These are phyloP conservation scores for Myathropa florea DNA, from an alignment of 2,888 invertebrate species.

Conservation along the genomic window DNA sequence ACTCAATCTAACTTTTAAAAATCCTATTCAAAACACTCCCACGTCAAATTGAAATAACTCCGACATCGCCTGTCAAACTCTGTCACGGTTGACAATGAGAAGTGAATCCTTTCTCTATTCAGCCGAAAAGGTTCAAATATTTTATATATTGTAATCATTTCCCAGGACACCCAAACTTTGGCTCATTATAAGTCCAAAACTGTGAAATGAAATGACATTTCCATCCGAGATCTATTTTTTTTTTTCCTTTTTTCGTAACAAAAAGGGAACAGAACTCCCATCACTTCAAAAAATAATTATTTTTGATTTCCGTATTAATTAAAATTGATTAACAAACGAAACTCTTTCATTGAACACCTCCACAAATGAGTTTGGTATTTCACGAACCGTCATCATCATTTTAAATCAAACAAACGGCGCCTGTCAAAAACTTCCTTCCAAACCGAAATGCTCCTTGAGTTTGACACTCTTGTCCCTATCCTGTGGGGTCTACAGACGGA, in stretches of 20 bases:
- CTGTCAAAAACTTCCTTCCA: slow-evolving; percentile 65
- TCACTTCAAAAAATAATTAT: slow-evolving; percentile 24
- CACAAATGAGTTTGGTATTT: not conserved
- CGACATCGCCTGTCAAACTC: not conserved
- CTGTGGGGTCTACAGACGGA: not conserved
- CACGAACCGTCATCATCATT: slow-evolving; percentile 59
- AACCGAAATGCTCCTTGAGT: slow-evolving; percentile 27
- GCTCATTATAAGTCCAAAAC: not conserved
- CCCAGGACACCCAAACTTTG: not conserved
- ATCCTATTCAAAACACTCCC: not conserved
- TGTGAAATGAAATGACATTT: slow-evolving; percentile 15
- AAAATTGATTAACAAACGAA: slow-evolving; percentile 65
- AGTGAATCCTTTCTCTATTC: not conserved
- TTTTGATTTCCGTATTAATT: slow-evolving; percentile 53
- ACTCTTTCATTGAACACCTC: slow-evolving; percentile 35
- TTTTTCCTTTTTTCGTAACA: not conserved
- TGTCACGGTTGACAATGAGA: not conserved
- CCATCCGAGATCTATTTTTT: not conserved
- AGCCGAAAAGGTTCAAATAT: not conserved
- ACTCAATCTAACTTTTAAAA: not conserved
- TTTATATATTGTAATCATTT: not conserved
- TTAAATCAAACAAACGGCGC: slow-evolving; percentile 47
- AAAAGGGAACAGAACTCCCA: not conserved
- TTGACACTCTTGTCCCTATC: slow-evolving; percentile 52
- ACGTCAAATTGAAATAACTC: too few species aligned